phyloP scores from a whole-genome alignment of 1,140 invertebrate genomes.

The Drosophila rufa region DNA sequence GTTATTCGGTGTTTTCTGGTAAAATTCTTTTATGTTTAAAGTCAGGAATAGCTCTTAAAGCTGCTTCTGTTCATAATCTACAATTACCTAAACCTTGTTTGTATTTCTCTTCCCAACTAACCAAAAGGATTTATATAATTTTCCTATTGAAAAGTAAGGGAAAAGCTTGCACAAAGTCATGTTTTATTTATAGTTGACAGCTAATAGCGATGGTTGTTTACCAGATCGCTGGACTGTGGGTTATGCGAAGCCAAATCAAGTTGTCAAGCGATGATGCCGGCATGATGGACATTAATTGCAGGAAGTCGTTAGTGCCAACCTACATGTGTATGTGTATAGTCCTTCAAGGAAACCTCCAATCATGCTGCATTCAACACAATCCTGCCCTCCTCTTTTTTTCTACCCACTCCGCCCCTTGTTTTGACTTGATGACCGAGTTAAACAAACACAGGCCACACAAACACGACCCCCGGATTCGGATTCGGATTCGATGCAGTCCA shows the following conservation, averaged over 20 bases:
- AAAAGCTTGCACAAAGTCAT: background rate
- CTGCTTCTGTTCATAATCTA: background rate
- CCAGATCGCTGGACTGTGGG: background rate
- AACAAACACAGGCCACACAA: constrained; percentile 49
- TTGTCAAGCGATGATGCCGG: constrained; percentile 15
- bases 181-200: background rate
- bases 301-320: constrained; percentile 15
- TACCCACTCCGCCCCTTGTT: constrained; percentile 30
- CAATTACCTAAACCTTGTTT: constrained; percentile 1
- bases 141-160: too few relatives aligned
- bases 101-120: background rate
- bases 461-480: constrained; percentile 16
- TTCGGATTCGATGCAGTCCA: constrained; percentile 23
- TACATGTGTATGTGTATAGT: background rate
- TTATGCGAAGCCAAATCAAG: constrained; percentile 2
- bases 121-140: too few relatives aligned
- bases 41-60: too few relatives aligned
- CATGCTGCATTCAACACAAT: constrained; percentile 33
- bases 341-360: constrained; percentile 34
- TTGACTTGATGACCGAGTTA: constrained; percentile 53
- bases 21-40: too few relatives aligned
- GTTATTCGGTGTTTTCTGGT: too few relatives aligned
- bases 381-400: background rate
- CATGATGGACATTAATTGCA: constrained; percentile 14
- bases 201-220: background rate